Percentiles rank a stretch among this genome's conserved stretches.
Conservation (phyloP, 2,797 vertebrate genomes). For the Acanthurus tractus region DNA sequence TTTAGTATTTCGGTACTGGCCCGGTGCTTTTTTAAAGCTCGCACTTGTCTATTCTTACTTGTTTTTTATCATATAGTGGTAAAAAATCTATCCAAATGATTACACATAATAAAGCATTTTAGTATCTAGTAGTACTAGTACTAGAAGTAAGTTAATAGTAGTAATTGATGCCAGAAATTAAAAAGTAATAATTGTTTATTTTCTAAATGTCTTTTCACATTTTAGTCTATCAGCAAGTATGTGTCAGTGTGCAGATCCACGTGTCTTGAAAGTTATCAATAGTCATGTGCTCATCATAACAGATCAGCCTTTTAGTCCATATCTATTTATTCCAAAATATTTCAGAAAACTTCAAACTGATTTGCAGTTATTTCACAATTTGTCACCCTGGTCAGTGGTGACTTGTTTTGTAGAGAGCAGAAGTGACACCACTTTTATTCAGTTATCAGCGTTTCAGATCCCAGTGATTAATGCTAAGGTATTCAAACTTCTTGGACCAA, state of each 20-base stretch:
- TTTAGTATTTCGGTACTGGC: background rate
- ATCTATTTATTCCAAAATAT: background rate
- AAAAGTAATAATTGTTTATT: background rate
- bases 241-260: conserved; percentile 1
- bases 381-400: background rate
- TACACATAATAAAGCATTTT: no score
- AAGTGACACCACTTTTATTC: background rate
- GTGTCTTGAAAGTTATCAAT: conserved; percentile 1
- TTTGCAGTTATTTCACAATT: background rate
- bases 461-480: background rate
- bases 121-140: no score
- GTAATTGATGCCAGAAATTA: background rate
- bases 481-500: conserved; percentile 21
- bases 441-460: conserved; percentile 8
- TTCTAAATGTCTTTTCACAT: background rate
- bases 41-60: no score
- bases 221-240: background rate
- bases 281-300: background rate
- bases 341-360: background rate
- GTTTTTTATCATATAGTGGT: no score
- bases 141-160: no score
- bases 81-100: no score
- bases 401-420: background rate
- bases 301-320: background rate
- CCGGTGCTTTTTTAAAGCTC: no score